Evolutionary conservation across 2,797 vertebrate genomes (phyloP).

Genomic region (Malurus splendens): DNA sequence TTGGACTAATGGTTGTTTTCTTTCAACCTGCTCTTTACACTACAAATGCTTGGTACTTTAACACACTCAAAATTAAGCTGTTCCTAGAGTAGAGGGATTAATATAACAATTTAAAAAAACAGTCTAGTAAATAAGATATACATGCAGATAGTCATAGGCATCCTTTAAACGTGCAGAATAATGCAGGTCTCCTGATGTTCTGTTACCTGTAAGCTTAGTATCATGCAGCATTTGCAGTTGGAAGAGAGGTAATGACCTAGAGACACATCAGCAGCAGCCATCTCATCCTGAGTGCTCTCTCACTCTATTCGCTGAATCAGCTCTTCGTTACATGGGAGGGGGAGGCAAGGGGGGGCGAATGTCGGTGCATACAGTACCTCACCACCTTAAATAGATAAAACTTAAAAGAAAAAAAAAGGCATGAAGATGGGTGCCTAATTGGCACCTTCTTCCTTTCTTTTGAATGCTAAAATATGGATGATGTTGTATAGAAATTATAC

Average conservation of each 20-base stretch:
- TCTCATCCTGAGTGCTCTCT: conserved; percentile 78
- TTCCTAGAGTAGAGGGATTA: conserved; percentile 51
- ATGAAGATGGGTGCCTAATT: conserved; percentile 10
- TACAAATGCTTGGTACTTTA: conserved; percentile 50
- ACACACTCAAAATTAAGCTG: conserved; percentile 47
- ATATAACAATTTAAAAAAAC: conserved; percentile 37
- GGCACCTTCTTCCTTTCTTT: conserved; percentile 47
- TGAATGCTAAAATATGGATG: conserved; percentile 49
- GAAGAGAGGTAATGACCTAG: conserved; percentile 87
- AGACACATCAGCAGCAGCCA: conserved; percentile 90
- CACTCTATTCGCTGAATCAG: conserved; percentile 89
- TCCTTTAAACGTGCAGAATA: conserved; percentile 63
- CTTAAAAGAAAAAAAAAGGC: neutral
- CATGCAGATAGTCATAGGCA: conserved; percentile 66
- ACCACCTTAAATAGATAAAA: conserved; percentile 76
- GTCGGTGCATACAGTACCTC: conserved; percentile 74
- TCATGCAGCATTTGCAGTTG: conserved; percentile 77
- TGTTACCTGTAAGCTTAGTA: conserved; percentile 88
- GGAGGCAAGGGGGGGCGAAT: conserved; percentile 47
- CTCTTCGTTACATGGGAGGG: conserved; percentile 80
- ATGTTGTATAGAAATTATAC: conserved; percentile 59
- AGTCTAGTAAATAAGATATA: conserved; percentile 46
- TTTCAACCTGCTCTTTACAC: conserved; percentile 46
- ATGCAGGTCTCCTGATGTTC: conserved; percentile 52
- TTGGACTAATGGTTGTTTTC: conserved; percentile 25